Percentiles rank a stretch among this genome's conserved stretches.
phyloP scores from a whole-genome alignment of 2,113 vertebrate species.

The Uria lomvia region DNA sequence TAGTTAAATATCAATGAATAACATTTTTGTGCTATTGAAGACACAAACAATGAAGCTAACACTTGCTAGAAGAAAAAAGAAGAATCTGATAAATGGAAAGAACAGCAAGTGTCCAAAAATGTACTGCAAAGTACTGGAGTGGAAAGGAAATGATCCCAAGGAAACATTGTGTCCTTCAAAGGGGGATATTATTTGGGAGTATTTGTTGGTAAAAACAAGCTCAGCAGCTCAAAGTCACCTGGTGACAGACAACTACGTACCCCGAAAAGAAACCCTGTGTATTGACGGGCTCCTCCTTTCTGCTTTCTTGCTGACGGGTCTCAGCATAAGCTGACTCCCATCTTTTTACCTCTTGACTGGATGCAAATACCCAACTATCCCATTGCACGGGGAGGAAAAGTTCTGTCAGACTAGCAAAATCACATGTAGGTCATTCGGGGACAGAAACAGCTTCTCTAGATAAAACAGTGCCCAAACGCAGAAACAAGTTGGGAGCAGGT shows the following conservation, averaged over 20 bases:
- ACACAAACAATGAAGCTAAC: constrained; percentile 21
- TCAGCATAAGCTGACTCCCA: neutral
- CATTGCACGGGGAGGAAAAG: neutral
- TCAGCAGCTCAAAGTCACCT: neutral
- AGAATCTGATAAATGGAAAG: constrained; percentile 15
- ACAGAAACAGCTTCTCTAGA: neutral
- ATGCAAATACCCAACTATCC: neutral
- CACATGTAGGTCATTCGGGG: neutral
- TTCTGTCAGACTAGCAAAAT: neutral
- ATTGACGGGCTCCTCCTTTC: neutral
- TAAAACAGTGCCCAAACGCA: neutral
- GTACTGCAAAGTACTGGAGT: neutral
- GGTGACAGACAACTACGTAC: neutral
- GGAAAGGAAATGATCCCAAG: neutral
- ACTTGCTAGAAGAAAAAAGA: neutral
- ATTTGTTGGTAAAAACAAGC: neutral
- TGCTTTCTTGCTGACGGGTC: neutral
- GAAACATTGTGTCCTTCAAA: neutral
- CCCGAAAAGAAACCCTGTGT: neutral
- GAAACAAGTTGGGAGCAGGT: neutral
- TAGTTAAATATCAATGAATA: constrained; percentile 42
- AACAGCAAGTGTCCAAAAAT: neutral
- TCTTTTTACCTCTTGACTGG: neutral
- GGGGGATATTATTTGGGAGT: neutral
- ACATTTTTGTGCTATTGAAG: constrained; percentile 28